A percentile compares a stretch with the other conserved stretches of the same genome.
phyloP scores from a whole-genome alignment of 2,888 invertebrate genomes.

The Trissolcus japonicus region DNA sequence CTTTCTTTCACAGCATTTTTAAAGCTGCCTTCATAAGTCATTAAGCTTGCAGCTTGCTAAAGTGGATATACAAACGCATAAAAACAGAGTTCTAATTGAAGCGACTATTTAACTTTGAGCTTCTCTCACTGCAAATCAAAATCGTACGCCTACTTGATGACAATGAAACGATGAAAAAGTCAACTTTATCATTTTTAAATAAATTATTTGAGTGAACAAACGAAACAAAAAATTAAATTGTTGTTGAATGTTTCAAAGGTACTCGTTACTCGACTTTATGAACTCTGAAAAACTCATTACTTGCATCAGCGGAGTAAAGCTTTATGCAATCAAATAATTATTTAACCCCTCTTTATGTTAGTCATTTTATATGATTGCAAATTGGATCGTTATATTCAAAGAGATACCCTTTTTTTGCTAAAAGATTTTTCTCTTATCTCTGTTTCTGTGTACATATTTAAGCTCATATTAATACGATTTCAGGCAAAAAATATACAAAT shows the following conservation, averaged over 20 bases:
- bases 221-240: not conserved
- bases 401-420: too few species aligned
- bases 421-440: too few species aligned
- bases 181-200: constrained; percentile 17
- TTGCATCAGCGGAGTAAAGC: not conserved
- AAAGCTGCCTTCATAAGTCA: constrained; percentile 28
- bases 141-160: constrained; percentile 28
- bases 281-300: not conserved
- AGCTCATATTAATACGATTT: too few species aligned
- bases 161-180: constrained; percentile 18
- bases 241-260: constrained; percentile 5
- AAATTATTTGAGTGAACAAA: constrained; percentile 8
- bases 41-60: constrained; percentile 34
- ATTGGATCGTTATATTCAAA: too few species aligned
- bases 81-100: constrained; percentile 44
- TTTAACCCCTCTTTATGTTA: too few species aligned
- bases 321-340: too few species aligned
- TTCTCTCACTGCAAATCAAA: constrained; percentile 33
- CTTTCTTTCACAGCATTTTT: not conserved
- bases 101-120: constrained; percentile 39
- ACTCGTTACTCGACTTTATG: constrained; percentile 15
- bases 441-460: too few species aligned
- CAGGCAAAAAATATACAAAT: too few species aligned
- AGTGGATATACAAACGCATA: constrained; percentile 42
- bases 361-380: too few species aligned